Evolutionary conservation across 2,888 invertebrate genomes (phyloP).

Genomic region (Lamellibrachia columna): DNA sequence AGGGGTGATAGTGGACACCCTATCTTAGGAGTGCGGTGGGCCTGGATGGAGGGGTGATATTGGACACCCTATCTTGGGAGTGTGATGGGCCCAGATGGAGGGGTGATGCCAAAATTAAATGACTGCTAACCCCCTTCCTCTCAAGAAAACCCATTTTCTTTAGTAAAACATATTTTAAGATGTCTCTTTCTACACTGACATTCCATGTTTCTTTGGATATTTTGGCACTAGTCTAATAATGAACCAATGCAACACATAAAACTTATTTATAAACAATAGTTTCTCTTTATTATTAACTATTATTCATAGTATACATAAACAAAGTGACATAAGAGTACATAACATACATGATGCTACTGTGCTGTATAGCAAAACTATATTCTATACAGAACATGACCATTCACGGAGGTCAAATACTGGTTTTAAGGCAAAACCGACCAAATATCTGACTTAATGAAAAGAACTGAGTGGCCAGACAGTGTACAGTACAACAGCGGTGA

Average conservation of each 20-base stretch:
- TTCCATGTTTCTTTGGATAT: no score
- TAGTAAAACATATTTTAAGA: no score
- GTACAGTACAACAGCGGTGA: neutral
- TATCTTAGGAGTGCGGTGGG: no score
- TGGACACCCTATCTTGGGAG: no score
- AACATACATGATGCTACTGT: neutral
- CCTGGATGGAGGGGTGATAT: no score
- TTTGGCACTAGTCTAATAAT: neutral
- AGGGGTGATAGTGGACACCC: no score
- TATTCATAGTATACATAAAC: constrained; percentile 10
- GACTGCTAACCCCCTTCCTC: no score
- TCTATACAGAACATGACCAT: neutral
- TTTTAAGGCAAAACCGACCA: neutral
- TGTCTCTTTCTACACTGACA: no score
- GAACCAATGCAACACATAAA: neutral
- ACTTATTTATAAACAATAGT: constrained; percentile 16
- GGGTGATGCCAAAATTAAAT: no score
- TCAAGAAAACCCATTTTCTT: no score
- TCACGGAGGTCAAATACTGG: neutral
- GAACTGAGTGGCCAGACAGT: neutral
- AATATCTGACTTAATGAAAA: neutral
- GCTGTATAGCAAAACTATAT: neutral
- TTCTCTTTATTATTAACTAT: constrained; percentile 12
- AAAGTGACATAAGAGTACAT: neutral
- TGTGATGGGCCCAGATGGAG: no score